phyloP scores from a whole-genome alignment of 2,888 invertebrate genomes.

The Melipona bicolor region DNA sequence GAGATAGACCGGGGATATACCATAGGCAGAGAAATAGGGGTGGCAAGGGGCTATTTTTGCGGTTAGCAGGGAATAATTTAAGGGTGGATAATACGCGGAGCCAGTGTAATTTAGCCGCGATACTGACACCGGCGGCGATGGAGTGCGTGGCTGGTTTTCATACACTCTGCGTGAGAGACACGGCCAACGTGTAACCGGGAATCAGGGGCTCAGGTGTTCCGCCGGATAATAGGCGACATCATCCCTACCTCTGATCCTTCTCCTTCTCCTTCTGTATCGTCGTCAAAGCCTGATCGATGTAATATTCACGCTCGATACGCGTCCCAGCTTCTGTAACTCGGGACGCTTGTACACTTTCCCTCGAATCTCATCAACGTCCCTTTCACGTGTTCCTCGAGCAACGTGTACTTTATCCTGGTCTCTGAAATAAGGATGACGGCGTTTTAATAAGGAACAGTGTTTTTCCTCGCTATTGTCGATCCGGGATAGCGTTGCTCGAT shows the following conservation, averaged over 20 bases:
- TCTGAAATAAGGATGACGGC: not conserved
- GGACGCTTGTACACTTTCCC: constrained; percentile 62
- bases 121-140: constrained; percentile 61
- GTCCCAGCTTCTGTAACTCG: constrained; percentile 69
- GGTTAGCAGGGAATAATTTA: constrained; percentile 82
- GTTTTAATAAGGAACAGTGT: constrained; percentile 3
- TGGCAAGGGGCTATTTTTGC: constrained; percentile 79
- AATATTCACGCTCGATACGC: constrained; percentile 77
- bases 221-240: constrained; percentile 81
- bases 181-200: constrained; percentile 53
- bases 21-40: constrained; percentile 58
- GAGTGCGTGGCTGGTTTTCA: constrained; percentile 80
- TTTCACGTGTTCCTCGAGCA: constrained; percentile 63
- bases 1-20: constrained; percentile 35
- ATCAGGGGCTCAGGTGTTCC: constrained; percentile 80
- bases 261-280: constrained; percentile 59
- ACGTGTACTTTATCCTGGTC: constrained; percentile 35
- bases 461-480: not conserved
- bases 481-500: too few relatives aligned
- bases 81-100: constrained; percentile 75
- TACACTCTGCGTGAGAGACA: constrained; percentile 63
- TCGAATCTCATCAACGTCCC: constrained; percentile 67
- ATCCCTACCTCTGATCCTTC: constrained; percentile 66
- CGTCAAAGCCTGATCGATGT: constrained; percentile 82
- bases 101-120: constrained; percentile 76